Conservation (phyloP, 2,113 vertebrate species). For the Tricholaema leucomelas region DNA sequence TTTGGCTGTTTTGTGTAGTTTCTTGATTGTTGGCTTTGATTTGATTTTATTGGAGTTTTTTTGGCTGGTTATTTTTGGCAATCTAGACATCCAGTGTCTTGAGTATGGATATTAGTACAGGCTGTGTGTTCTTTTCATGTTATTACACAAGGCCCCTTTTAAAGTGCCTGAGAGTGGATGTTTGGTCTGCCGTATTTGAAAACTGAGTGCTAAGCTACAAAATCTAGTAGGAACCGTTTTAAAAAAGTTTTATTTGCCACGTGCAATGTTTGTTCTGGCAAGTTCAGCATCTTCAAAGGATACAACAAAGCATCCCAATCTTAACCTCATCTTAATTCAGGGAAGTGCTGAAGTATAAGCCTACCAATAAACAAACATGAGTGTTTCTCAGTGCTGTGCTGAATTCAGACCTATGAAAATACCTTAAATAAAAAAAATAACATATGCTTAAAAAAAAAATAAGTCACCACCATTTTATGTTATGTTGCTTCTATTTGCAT, state of each 20-base stretch:
- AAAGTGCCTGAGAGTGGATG: not conserved
- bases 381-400: not conserved
- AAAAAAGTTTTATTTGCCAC: not conserved
- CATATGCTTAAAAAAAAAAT: not conserved
- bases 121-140: not conserved
- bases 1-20: not conserved
- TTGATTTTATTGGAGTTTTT: not conserved
- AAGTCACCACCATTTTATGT: not conserved
- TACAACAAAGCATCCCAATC: not conserved
- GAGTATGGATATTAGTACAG: not conserved
- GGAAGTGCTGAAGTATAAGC: not conserved
- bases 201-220: not conserved
- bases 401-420: not conserved
- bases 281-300: not conserved
- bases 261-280: not conserved
- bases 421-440: not conserved
- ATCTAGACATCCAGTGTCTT: not conserved
- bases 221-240: not conserved
- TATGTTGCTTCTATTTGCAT: not conserved
- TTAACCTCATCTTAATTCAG: not conserved
- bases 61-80: not conserved
- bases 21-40: no score
- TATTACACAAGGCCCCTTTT: not conserved
- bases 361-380: not conserved
- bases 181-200: not conserved